phyloP scores from a whole-genome alignment of 2,888 invertebrate genomes.

The Brachyptera risi region DNA sequence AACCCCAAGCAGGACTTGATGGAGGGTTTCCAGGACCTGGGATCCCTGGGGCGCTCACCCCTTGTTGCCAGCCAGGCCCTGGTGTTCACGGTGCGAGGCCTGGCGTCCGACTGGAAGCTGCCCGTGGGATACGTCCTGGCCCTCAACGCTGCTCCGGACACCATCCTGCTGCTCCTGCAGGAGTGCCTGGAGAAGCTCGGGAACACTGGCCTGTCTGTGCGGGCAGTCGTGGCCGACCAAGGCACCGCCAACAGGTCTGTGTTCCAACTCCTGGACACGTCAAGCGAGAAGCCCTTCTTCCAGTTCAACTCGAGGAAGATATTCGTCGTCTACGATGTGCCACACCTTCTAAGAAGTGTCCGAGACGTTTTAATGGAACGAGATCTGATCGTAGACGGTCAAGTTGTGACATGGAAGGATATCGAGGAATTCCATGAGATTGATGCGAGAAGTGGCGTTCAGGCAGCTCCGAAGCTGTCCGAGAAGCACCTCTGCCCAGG shows the following conservation, averaged over 20 bases:
- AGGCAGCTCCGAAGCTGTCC: constrained; percentile 35
- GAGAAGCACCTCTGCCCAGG: constrained; percentile 34
- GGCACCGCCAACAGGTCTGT: constrained; percentile 33
- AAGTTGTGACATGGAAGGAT: constrained; percentile 30
- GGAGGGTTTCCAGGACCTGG: constrained; percentile 36
- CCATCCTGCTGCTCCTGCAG: constrained; percentile 27
- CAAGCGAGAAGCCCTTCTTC: constrained; percentile 32
- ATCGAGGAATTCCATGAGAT: constrained; percentile 32
- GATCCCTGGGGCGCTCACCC: constrained; percentile 30
- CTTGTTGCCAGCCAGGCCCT: constrained; percentile 34
- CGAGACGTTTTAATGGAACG: constrained; percentile 33
- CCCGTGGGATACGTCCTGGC: constrained; percentile 35
- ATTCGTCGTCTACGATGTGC: constrained; percentile 34
- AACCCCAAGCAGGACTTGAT: constrained; percentile 33
- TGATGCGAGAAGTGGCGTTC: constrained; percentile 24
- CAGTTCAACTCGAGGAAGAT: constrained; percentile 28
- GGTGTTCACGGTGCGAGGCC: constrained; percentile 35
- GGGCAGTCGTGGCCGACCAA: constrained; percentile 35
- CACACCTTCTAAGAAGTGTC: constrained; percentile 33
- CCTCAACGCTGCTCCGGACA: constrained; percentile 25
- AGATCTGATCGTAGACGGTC: constrained; percentile 29
- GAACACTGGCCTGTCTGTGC: constrained; percentile 31
- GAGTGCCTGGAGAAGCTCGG: constrained; percentile 27
- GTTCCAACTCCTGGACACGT: constrained; percentile 31
- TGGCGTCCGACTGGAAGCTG: constrained; percentile 35